These are phyloP conservation scores for Sylvietta virens DNA, from an alignment of 2,113 vertebrate species.

Conservation along the genomic window DNA sequence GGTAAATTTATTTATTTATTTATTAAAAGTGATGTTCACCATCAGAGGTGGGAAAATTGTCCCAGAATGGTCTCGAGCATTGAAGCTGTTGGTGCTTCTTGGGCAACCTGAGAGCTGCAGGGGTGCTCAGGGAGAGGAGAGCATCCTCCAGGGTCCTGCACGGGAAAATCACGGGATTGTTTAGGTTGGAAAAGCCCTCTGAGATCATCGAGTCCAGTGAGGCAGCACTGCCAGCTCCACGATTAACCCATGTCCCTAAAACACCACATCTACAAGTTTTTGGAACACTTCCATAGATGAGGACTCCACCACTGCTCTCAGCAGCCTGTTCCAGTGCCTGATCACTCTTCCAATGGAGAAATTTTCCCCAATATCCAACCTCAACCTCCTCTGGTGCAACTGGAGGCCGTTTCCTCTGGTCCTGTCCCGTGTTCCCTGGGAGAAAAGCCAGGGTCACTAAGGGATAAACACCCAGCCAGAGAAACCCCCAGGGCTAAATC, in stretches of 20 bases:
- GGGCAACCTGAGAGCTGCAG: not conserved
- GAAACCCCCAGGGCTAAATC: accelerated
- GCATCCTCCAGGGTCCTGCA: not conserved
- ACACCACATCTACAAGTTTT: not conserved
- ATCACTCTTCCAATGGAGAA: not conserved
- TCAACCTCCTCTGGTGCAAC: not conserved
- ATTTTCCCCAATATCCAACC: not conserved
- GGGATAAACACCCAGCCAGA: not conserved
- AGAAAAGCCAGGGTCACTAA: not conserved
- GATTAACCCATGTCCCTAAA: not conserved
- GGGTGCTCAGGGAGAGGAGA: not conserved
- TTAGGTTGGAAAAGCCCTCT: not conserved
- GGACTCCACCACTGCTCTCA: not conserved
- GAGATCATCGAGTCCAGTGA: not conserved
- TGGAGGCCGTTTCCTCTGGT: not conserved
- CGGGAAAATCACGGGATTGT: not conserved
- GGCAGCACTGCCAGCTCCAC: not conserved
- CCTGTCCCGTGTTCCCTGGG: not conserved
- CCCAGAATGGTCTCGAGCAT: not conserved
- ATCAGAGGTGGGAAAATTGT: not conserved
- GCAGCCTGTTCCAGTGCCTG: not conserved
- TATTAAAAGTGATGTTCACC: not conserved
- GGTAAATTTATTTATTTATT: accelerated
- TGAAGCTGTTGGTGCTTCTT: not conserved
- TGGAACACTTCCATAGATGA: not conserved